Conservation (phyloP, 1,140 invertebrate genomes). For the Battus philenor region DNA sequence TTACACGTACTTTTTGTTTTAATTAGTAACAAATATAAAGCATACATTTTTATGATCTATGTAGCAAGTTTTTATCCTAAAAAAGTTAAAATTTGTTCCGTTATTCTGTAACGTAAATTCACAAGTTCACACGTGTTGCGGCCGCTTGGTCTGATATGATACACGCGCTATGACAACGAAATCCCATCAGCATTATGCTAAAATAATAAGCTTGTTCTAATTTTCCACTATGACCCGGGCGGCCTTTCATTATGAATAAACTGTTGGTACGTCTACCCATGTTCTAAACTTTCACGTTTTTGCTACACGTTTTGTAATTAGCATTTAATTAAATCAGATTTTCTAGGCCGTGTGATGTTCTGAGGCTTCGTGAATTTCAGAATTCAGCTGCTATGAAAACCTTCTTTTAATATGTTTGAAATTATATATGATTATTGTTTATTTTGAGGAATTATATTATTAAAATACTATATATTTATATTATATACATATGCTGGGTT, state of each 20-base stretch:
- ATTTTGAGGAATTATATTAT: too few species aligned
- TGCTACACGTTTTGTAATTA: conserved; percentile 7
- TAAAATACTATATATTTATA: too few species aligned
- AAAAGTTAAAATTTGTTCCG: too few species aligned
- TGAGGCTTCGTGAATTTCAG: neutral
- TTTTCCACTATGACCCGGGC: conserved; percentile 38
- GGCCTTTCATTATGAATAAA: conserved; percentile 47
- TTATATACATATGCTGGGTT: too few species aligned
- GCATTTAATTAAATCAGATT: conserved; percentile 1
- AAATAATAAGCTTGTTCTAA: conserved; percentile 47
- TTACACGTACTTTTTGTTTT: too few species aligned
- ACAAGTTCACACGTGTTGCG: conserved; percentile 30
- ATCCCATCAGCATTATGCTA: conserved; percentile 61
- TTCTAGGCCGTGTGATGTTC: neutral
- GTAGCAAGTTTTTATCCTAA: too few species aligned
- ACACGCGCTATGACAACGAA: conserved; percentile 43
- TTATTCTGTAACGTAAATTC: too few species aligned
- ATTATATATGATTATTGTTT: too few species aligned
- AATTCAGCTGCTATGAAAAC: too few species aligned
- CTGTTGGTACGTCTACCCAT: conserved; percentile 24
- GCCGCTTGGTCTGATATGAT: conserved; percentile 22
- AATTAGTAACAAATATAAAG: too few species aligned
- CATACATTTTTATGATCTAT: too few species aligned
- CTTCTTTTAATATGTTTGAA: too few species aligned
- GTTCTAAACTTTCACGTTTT: conserved; percentile 10